Evolutionary conservation across 2,113 vertebrate species (phyloP), one percentile per base, ranked within the genome.

Genomic region (Carollia perspicillata): DNA sequence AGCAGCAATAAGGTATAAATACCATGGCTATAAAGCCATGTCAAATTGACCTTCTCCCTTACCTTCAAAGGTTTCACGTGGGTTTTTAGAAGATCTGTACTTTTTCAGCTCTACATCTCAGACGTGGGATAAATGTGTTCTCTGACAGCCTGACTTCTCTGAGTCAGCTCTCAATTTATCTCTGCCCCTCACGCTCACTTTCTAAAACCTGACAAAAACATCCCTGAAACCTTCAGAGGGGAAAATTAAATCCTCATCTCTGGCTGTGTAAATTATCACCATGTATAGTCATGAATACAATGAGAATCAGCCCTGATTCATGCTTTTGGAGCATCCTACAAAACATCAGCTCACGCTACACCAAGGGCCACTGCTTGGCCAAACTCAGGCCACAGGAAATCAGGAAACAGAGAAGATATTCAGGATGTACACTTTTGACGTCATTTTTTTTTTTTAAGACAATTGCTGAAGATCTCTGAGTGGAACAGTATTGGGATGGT

Each of bases 241-340:
- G 90, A 84, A 92, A 97, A 96, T 95, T 74, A 94, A 96, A 95
- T 87, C 84, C 66, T 93, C 93, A 8, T 95, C 79, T 26, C 53
- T 83, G 81, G 40, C 77, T 92, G 63, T 92, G 65, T 86, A 92
- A 96, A 85, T 95, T 92, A 93, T 72, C 53, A 89, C 93, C 90
- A 94, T 95, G 88, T 68, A 96, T 16, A 96, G 88, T 33, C 72
- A 95, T 89, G 95, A 96, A 96, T 90, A 95, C 95, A 97, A 88
- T 74, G 68, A 90, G 81, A 72, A 87, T 90, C 86, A 90, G 87
- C 90, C 93, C 71, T 81, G 81, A 96, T 95, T 92, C 88, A 88
- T 42, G 66, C 33, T 92, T 89, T 92, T 63, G 55, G 71, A 95
- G 84, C 66, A 90, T 58, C 65, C 51, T 77, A 66, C 69, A 93